These are phyloP conservation scores for Camponotus vicinus DNA, from an alignment of 1,140 invertebrate genomes.

Conservation along the genomic window DNA sequence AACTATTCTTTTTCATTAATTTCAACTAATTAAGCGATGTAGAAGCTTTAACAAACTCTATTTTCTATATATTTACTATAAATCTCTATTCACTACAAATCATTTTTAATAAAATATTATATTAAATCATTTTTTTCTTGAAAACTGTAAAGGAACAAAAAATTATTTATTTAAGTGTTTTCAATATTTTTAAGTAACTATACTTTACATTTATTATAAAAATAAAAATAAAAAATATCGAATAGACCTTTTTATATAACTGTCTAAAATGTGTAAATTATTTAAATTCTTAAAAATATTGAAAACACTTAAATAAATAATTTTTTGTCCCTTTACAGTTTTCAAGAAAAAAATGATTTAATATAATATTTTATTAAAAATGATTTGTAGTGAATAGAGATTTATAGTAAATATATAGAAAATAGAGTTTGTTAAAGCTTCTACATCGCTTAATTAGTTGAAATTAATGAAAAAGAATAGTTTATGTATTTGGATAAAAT, in stretches of 20 bases:
- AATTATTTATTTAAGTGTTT: neutral
- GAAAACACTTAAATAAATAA: neutral
- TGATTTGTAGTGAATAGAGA: neutral
- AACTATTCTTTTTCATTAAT: neutral
- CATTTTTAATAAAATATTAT: neutral
- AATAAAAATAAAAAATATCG: neutral
- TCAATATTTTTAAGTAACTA: neutral
- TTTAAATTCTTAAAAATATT: neutral
- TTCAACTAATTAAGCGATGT: neutral
- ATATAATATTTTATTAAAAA: neutral
- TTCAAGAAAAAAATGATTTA: neutral
- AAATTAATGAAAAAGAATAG: neutral
- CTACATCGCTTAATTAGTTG: neutral
- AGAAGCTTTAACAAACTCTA: neutral
- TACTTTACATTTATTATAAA: neutral
- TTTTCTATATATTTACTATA: neutral
- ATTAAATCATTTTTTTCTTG: neutral
- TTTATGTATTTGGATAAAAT: neutral
- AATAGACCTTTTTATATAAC: neutral
- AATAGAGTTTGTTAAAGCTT: neutral
- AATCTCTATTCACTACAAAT: neutral
- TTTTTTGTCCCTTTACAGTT: neutral
- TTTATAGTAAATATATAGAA: too few species aligned
- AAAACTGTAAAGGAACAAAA: neutral
- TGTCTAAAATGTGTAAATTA: neutral